Evolutionary conservation across 2,797 vertebrate genomes (phyloP).

Genomic region (Nannoperca australis): DNA sequence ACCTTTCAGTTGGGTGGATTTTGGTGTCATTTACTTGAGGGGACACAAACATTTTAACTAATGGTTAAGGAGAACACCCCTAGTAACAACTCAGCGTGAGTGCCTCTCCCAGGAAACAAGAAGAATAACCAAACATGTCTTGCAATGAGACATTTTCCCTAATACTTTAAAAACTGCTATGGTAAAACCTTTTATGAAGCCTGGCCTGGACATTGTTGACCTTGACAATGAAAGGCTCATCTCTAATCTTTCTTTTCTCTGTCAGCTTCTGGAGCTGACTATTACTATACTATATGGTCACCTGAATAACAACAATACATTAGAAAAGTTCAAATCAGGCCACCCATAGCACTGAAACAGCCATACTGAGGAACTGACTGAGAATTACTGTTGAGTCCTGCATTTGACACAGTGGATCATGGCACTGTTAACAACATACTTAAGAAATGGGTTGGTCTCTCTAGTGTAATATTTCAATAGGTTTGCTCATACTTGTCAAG

Average conservation of each 20-base stretch:
- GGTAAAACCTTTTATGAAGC: neutral
- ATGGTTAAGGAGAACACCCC: neutral
- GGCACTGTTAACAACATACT: neutral
- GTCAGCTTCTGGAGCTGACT: neutral
- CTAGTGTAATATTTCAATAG: neutral
- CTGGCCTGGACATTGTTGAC: neutral
- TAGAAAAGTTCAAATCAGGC: neutral
- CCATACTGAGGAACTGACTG: neutral
- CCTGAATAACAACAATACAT: neutral
- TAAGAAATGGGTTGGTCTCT: neutral
- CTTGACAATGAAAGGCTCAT: slow-evolving; percentile 1
- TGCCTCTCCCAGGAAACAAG: slow-evolving; percentile 9
- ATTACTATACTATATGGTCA: neutral
- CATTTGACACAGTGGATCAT: neutral
- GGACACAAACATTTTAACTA: neutral
- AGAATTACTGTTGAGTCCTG: neutral
- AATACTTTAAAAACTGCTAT: neutral
- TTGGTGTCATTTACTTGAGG: neutral
- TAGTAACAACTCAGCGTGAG: neutral
- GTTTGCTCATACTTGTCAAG: neutral
- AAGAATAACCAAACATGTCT: slow-evolving; percentile 5
- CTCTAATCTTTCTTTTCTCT: neutral
- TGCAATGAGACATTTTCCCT: neutral
- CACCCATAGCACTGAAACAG: neutral
- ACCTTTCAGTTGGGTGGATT: neutral